phyloP scores from a whole-genome alignment of 2,888 invertebrate genomes.

The Sarcophaga caerulescens region DNA sequence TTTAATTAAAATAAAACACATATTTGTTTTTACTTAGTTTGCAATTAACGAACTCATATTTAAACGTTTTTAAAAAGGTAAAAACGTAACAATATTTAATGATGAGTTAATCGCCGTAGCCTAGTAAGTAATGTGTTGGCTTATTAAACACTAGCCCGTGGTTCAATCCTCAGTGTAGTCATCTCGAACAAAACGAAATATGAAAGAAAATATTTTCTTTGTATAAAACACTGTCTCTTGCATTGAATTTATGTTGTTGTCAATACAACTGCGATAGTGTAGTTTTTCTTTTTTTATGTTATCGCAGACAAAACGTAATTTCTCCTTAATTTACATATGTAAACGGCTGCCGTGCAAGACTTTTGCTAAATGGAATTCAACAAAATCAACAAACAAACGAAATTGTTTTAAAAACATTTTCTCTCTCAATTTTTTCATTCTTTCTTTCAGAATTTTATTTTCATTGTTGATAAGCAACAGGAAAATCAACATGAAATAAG shows the following conservation, averaged over 20 bases:
- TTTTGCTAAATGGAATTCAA: background rate
- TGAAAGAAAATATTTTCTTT: background rate
- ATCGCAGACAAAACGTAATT: background rate
- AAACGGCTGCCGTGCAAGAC: background rate
- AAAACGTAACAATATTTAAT: too few species aligned
- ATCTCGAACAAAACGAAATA: too few species aligned
- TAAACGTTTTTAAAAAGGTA: too few species aligned
- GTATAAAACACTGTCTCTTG: background rate
- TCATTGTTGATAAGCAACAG: conserved; percentile 67
- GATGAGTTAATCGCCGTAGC: too few species aligned
- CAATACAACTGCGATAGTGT: background rate
- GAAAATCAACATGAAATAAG: conserved; percentile 46
- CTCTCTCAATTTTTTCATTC: background rate
- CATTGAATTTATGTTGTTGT: conserved; percentile 21
- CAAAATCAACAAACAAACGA: background rate
- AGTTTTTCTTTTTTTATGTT: too few species aligned
- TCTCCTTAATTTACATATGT: background rate
- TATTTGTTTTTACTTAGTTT: too few species aligned
- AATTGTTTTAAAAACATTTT: conserved; percentile 23
- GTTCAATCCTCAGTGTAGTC: too few species aligned
- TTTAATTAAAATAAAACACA: too few species aligned
- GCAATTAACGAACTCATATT: too few species aligned
- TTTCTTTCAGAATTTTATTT: background rate
- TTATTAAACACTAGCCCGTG: too few species aligned
- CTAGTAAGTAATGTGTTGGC: too few species aligned